Base-by-base conservation (phyloP, 2,113 vertebrate genomes). In the Aphyosemion australe region DNA sequence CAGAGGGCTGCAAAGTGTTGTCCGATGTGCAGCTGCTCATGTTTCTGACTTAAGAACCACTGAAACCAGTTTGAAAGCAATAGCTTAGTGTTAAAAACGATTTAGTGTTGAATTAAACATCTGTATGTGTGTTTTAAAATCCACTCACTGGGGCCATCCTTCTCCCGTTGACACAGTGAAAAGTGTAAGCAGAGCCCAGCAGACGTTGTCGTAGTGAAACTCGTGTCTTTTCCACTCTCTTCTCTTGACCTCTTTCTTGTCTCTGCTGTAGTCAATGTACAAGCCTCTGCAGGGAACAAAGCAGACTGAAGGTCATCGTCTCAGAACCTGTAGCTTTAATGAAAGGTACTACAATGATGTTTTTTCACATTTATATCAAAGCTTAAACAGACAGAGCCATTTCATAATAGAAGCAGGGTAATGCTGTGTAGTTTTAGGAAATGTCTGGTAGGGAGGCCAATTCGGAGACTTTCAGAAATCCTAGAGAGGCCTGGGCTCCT, bases 101-200 rank as follows among this genome's bases (percentile, higher is more conserved):
- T 26, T 26, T 26, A 26, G 26, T 26, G 26, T 26, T 26, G 26
- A 26, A 26, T 26, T 26, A 26, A 26, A 26, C 26, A 4, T 12
- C 2, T 42, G 41, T 12, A 10, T 42, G 41, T 12, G 41, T 42
- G 48, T 14, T 34, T 16, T 1, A 11, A 49, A 31, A 18, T 16
- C 43, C 0, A 54, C 79, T 94, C 86, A 99, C 97, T 99, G 95
- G 34, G 97, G 97, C 97, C 97, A 99, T 8, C 97, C 97, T 76
- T 99, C 97, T 19, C 97, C 97, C 0, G 97, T 99, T 49, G 97
- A 99, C 69, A 99, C 97, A 0, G 97, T 99, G 89, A 99, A 99
- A n/a, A 99, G 94, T 0, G 97, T 99, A 75, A 99, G 94, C 62
- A 99, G 92, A 11, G 97, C 97, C 97, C 97, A 99, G 88, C 97